Evolutionary conservation across 1,140 invertebrate species (phyloP).

Genomic region (Portunus trituberculatus): DNA sequence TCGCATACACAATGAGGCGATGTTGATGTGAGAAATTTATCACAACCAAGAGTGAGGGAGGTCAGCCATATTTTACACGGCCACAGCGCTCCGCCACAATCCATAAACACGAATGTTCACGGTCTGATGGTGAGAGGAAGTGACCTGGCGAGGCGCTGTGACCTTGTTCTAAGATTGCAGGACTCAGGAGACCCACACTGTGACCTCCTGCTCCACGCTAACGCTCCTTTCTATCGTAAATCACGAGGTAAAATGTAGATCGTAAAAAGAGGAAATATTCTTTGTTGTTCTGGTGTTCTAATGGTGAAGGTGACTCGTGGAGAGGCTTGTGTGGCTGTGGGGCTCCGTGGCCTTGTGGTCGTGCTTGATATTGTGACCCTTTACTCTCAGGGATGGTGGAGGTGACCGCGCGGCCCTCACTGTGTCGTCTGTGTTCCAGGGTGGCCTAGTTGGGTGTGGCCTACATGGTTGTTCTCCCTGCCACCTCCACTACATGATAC

Average conservation of each 20-base stretch:
- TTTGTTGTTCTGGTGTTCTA: neutral
- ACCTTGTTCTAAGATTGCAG: neutral
- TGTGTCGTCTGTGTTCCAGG: too few species aligned
- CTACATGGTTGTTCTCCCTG: too few species aligned
- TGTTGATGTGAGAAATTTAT: neutral
- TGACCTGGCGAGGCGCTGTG: neutral
- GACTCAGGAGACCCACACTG: neutral
- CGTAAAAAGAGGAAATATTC: neutral
- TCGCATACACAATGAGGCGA: constrained; percentile 20
- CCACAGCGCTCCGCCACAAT: neutral
- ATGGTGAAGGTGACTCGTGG: neutral
- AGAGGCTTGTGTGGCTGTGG: neutral
- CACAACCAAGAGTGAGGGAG: neutral
- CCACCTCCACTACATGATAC: too few species aligned
- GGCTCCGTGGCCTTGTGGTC: too few species aligned
- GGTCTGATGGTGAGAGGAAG: neutral
- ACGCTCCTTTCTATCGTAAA: neutral
- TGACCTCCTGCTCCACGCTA: neutral
- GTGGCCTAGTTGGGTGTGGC: too few species aligned
- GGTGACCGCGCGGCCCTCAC: too few species aligned
- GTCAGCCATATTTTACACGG: neutral
- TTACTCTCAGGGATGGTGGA: too few species aligned
- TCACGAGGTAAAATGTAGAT: neutral
- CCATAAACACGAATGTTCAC: neutral
- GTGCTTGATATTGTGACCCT: too few species aligned